Conservation (phyloP, 1,140 invertebrate species). For the Bombyx mandarina region DNA sequence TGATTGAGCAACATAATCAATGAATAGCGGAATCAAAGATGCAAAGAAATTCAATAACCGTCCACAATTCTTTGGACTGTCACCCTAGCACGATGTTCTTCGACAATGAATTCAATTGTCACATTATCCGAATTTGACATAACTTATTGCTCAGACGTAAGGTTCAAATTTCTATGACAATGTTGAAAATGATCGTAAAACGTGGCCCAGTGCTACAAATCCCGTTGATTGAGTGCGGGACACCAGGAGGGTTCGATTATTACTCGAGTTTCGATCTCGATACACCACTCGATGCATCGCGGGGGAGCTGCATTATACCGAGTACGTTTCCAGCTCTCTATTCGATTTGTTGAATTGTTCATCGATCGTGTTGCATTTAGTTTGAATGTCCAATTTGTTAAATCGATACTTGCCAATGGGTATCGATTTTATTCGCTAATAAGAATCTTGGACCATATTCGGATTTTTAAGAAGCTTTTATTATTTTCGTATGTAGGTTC, state of each 20-base stretch:
- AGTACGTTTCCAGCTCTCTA: constrained; percentile 8
- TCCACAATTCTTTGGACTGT: constrained; percentile 58
- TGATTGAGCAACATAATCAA: constrained; percentile 32
- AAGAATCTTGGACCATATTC: too few relatives aligned
- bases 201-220: constrained; percentile 33
- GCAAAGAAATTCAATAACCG: constrained; percentile 64
- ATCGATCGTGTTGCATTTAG: constrained; percentile 12
- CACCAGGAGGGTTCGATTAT: constrained; percentile 60
- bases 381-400: background rate
- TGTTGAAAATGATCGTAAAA: background rate
- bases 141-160: constrained; percentile 18
- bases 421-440: constrained; percentile 2
- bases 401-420: too few relatives aligned
- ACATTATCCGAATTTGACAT: background rate
- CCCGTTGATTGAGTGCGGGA: constrained; percentile 58
- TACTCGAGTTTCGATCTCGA: constrained; percentile 55
- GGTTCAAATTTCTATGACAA: constrained; percentile 22
- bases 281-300: constrained; percentile 56
- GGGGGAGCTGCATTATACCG: constrained; percentile 44
- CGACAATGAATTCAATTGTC: constrained; percentile 13
- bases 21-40: constrained; percentile 56
- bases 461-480: too few relatives aligned
- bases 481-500: too few relatives aligned
- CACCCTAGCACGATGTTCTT: constrained; percentile 45
- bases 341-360: too few relatives aligned